Percentiles rank a stretch among this genome's conserved stretches.
These are phyloP conservation scores for Dione vanillae DNA, from an alignment of 2,888 invertebrate species.

Conservation along the genomic window DNA sequence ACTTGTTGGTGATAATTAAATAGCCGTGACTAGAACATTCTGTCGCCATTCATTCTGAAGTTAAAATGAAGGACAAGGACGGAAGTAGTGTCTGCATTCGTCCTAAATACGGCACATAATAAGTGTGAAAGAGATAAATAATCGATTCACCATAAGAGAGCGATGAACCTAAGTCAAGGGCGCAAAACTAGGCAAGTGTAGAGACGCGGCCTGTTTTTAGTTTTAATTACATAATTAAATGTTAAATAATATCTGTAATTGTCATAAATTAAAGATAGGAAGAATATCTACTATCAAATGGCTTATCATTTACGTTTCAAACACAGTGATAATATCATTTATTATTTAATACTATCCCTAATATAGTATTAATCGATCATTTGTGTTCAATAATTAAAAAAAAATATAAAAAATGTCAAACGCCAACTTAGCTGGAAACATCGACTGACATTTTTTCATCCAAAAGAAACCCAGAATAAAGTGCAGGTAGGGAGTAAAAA, in stretches of 20 bases:
- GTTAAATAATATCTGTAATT: not conserved
- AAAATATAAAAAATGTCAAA: too few species aligned
- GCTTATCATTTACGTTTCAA: not conserved
- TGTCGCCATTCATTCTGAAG: slow-evolving; percentile 18
- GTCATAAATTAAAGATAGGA: slow-evolving; percentile 13
- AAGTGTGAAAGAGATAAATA: slow-evolving; percentile 26
- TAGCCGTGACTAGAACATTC: slow-evolving; percentile 16
- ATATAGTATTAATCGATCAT: too few species aligned
- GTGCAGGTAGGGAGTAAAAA: slow-evolving; percentile 25
- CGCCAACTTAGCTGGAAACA: not conserved
- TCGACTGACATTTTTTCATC: slow-evolving; percentile 14
- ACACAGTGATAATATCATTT: not conserved
- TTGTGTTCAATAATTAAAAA: too few species aligned
- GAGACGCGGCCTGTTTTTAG: slow-evolving; percentile 32
- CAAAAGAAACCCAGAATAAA: slow-evolving; percentile 5
- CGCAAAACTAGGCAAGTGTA: slow-evolving; percentile 45
- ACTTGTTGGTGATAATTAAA: slow-evolving; percentile 16
- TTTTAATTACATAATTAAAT: slow-evolving; percentile 18
- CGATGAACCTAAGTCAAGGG: slow-evolving; percentile 49
- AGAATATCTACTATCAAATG: not conserved
- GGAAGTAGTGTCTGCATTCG: not conserved
- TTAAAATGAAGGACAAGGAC: slow-evolving; percentile 22
- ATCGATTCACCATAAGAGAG: slow-evolving; percentile 34
- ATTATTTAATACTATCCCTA: too few species aligned
- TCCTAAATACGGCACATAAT: not conserved